Conservation (phyloP, 2,888 invertebrate species). For the Aquatica leii region DNA sequence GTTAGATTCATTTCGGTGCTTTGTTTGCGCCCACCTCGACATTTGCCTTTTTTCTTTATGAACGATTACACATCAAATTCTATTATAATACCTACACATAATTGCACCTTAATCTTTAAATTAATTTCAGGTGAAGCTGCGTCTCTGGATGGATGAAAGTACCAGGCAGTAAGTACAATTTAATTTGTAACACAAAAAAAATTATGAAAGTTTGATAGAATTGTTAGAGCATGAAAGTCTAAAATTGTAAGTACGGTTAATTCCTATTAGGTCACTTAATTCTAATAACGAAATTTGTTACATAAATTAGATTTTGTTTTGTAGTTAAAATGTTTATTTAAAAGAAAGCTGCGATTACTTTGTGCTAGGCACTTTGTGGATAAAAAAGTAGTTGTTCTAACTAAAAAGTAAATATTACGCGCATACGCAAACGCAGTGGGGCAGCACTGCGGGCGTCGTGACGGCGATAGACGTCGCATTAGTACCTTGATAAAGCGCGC, state of each 20-base stretch:
- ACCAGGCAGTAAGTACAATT: slow-evolving; percentile 38
- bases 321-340: too few relatives aligned
- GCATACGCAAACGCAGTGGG: slow-evolving; percentile 34
- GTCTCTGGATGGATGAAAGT: slow-evolving; percentile 41
- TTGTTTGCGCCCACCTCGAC: too few relatives aligned
- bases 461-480: slow-evolving; percentile 38
- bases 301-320: background rate
- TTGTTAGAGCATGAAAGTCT: background rate
- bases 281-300: background rate
- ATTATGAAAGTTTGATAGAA: background rate
- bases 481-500: slow-evolving; percentile 26
- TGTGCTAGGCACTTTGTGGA: too few relatives aligned
- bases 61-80: too few relatives aligned
- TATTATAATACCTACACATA: too few relatives aligned
- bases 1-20: background rate
- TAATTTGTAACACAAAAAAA: background rate
- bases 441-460: slow-evolving; percentile 42
- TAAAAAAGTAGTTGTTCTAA: too few relatives aligned
- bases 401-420: slow-evolving; percentile 12
- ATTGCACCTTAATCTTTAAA: background rate
- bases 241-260: background rate
- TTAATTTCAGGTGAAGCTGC: slow-evolving; percentile 30
- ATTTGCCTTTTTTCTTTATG: too few relatives aligned
- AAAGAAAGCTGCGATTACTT: too few relatives aligned
- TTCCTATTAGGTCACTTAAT: background rate